Conservation (phyloP, 2,113 vertebrate species). For the Tetrao urogallus region DNA sequence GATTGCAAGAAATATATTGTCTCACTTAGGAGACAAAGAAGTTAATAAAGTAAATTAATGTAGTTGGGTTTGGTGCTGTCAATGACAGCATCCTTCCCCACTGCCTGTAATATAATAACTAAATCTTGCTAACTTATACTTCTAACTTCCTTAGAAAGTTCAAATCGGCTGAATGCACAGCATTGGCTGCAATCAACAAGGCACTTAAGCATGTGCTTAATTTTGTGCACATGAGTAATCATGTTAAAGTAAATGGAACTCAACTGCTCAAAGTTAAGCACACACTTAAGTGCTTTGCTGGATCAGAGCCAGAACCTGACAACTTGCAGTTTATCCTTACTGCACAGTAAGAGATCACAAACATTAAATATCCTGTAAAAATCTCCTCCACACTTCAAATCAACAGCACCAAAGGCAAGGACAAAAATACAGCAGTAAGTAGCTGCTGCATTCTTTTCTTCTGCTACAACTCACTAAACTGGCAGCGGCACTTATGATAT, state of each 20-base stretch:
- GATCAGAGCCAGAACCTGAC: slow-evolving; percentile 33
- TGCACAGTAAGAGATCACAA: background rate
- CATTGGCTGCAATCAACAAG: slow-evolving; percentile 33
- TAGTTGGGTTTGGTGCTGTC: background rate
- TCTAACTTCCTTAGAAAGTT: slow-evolving; percentile 10
- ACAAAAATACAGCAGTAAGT: background rate
- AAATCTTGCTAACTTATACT: slow-evolving; percentile 21
- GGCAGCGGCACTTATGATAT: slow-evolving; percentile 41
- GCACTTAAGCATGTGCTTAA: slow-evolving; percentile 56
- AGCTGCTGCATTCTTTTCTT: slow-evolving; percentile 39
- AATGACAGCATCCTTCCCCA: background rate
- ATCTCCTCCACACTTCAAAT: background rate
- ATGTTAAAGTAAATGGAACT: slow-evolving; percentile 35
- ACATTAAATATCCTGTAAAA: slow-evolving; percentile 13
- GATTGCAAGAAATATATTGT: background rate
- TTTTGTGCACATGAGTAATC: slow-evolving; percentile 46
- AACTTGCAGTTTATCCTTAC: background rate
- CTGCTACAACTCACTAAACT: slow-evolving; percentile 41
- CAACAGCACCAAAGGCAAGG: background rate
- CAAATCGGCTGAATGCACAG: slow-evolving; percentile 15
- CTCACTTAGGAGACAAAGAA: background rate
- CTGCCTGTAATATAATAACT: background rate
- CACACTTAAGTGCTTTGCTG: slow-evolving; percentile 63
- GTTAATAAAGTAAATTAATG: slow-evolving; percentile 12
- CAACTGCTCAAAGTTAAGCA: slow-evolving; percentile 49